Evolutionary conservation across 2,888 invertebrate genomes (phyloP), one percentile per base, ranked within the genome.

Genomic region (Lochmaea capreae): DNA sequence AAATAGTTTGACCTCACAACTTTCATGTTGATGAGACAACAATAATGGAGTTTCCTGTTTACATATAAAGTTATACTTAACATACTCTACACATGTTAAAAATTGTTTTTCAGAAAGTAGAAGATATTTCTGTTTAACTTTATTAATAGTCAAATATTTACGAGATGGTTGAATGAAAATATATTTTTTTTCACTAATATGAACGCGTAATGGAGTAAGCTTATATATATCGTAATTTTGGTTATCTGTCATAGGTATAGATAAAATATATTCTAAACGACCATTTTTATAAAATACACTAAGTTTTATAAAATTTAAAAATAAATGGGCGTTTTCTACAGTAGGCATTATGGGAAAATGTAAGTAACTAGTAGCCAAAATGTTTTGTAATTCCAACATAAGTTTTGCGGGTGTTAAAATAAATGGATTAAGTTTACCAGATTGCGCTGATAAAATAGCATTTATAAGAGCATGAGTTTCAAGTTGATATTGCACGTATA

Each of bases 391-490:
- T 59, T 59, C 73, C 26, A 62, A 59, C 16, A 76, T 62, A 59
- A 76, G 42, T 58, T 74, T 70, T 65, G 46, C 62, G 42, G 76
- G 73, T n/a, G 73, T 76, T 67, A 76, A 62, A 52, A 74, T 66
- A 14, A 33, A 39, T n/a, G n/a, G n/a, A n/a, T n/a, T n/a, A n/a
- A n/a, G n/a, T n/a, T n/a, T n/a, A n/a, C n/a, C n/a, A n/a, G n/a
- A n/a, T n/a, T n/a, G n/a, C n/a, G n/a, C n/a, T n/a, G n/a, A n/a
- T n/a, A n/a, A n/a, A n/a, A n/a, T n/a, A n/a, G n/a, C n/a, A n/a
- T n/a, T n/a, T n/a, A n/a, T n/a, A n/a, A n/a, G n/a, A n/a, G n/a
- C n/a, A n/a, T n/a, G n/a, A n/a, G n/a, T n/a, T n/a, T n/a, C n/a
- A n/a, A n/a, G n/a, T n/a, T n/a, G n/a, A n/a, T n/a, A n/a, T n/a